Base-by-base conservation (phyloP, 2,888 invertebrate species). In the Coelinius sp. region DNA sequence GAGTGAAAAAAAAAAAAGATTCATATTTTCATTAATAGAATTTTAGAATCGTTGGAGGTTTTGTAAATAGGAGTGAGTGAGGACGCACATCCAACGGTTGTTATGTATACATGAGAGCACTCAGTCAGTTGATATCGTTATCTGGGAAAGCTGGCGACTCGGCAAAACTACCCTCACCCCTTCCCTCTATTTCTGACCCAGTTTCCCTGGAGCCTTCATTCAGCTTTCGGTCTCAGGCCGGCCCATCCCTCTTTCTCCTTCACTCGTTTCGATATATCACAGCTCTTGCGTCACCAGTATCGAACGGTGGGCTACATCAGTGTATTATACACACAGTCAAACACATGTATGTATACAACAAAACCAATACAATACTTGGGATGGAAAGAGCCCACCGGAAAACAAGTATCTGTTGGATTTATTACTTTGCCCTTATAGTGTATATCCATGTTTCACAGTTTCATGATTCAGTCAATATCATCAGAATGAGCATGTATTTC, bases 271-370 rank as follows among this genome's bases (percentile, higher is more conserved):
- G 49, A 63, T 71, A 68, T 70, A 69, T 66, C 68, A 52, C 75
- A 73, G 49, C 65, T 78, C 77, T 80, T 83, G 81, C 83, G 83
- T 83, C 83, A 83, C 81, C 44, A 73, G 67, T 83, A 83, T 82
- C 82, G 83, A 83, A 82, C 82, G 81, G 63, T 69, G 7, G 46
- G n/a, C n/a, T 49, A 17, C 46, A 49, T n/a, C 5, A 14, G 44
- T n/a, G 44, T 31, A 31, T 31, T n/a, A 71, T 72, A 70, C 38
- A 66, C 44, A 49, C 64, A 63, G 20, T 35, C 8, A 53, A 22
- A 20, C 20, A 17, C 12, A 63, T 64, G 20, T 22, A 27, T 65
- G 53, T 27, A 20, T 24, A 10, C 59, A 46, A 14, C n/a, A n/a
- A 6, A 52, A 22, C 14, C n/a, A 14, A 14, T 41, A 41, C 41